Evolutionary conservation across 2,888 invertebrate species (phyloP), one percentile per base, ranked within the genome.

Genomic region (Pemphredon lugubris): DNA sequence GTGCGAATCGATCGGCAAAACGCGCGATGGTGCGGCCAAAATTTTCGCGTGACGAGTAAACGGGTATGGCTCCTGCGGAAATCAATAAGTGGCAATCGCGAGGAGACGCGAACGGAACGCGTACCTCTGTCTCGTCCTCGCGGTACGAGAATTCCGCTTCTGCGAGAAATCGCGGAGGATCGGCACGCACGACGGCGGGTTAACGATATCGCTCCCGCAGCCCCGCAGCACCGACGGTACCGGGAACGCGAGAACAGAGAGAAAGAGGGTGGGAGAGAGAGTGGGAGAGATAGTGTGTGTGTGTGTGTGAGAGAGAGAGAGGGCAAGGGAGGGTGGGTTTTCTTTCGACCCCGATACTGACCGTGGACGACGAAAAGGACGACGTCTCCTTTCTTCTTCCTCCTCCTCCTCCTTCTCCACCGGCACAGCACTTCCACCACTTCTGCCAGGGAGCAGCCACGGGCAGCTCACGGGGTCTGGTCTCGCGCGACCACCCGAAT

Each of bases 1-100:
- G 67, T 65, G 77, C 69, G 74, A 81, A 81, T 83, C 79, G 79
- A 81, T 81, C 72, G 77, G 77, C 72, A 68, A 81, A 81, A 81
- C 81, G 81, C 77, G 78, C 79, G 79, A 79, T 73, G 72, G 73
- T 67, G 73, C 71, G 77, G 76, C 80, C 76, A 68, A 69, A 81
- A 83, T 75, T n/a, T 79, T 81, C 79, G 78, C 79, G 77, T 83
- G 77, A 82, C 73, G 81, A 75, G 81, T 64, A 75, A 79, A 81
- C 77, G 78, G 71, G 76, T 74, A 67, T 64, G 51, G 72, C 77
- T 67, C 70, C 73, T 73, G 75, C 70, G 74, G 82, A 83, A 84
- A 86, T 86, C 86, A 86, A 86, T 86, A 86, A 85, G 81, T 79
- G 81, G 72, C 76, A 82, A 85, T 86, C 83, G 77, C 77, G n/a